These are phyloP conservation scores for Sebastes umbrosus DNA, from an alignment of 2,797 vertebrate species.

Conservation along the genomic window DNA sequence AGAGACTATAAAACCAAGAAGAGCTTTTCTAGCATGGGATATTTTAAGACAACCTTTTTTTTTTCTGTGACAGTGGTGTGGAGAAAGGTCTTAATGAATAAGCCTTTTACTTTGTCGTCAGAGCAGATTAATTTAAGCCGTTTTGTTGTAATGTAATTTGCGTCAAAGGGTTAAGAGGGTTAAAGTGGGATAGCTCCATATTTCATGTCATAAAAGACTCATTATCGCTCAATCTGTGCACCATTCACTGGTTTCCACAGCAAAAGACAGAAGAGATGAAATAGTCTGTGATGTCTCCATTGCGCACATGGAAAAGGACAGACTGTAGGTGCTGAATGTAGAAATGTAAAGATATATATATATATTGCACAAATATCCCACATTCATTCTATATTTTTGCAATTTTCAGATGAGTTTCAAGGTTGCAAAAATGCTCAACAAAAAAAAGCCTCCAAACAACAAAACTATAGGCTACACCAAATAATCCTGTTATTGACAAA, in stretches of 20 bases:
- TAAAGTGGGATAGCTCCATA: not conserved
- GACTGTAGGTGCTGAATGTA: not conserved
- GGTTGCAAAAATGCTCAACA: not conserved
- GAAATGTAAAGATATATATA: not conserved
- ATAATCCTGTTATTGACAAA: not conserved
- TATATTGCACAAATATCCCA: not conserved
- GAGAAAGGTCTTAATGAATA: constrained; percentile 2
- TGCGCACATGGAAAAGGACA: not conserved
- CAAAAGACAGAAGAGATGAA: not conserved
- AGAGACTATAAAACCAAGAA: constrained; percentile 1
- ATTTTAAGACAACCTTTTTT: not conserved
- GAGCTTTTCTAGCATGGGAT: not conserved
- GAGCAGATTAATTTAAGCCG: constrained; percentile 64
- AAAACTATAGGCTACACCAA: not conserved
- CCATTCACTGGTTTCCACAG: not conserved
- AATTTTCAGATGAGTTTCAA: not conserved
- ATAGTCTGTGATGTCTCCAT: not conserved
- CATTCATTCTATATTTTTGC: not conserved
- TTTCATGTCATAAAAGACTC: not conserved
- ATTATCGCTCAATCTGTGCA: not conserved
- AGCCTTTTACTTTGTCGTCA: constrained; percentile 48
- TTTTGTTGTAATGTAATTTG: constrained; percentile 42
- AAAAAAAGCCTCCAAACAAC: not conserved
- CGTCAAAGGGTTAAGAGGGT: constrained; percentile 60
- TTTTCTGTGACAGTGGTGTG: not conserved